These are phyloP conservation scores for Abramis brama DNA, from an alignment of 2,113 vertebrate species.

Conservation along the genomic window DNA sequence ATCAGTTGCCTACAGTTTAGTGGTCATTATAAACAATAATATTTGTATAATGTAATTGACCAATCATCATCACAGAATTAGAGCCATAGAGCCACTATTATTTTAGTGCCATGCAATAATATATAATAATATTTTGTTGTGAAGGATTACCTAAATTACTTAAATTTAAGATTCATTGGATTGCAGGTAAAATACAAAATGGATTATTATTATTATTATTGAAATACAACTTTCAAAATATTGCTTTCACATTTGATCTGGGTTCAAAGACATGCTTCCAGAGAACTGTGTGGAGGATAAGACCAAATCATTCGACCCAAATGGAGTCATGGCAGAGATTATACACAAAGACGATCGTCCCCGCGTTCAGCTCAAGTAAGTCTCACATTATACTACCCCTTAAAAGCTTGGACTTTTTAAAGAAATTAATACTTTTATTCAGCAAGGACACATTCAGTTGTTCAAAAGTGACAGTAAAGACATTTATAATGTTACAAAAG, in stretches of 20 bases:
- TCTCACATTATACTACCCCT: background rate
- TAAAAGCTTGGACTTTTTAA: background rate
- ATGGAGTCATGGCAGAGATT: constrained; percentile 90
- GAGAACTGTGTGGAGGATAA: constrained; percentile 94
- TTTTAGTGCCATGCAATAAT: background rate
- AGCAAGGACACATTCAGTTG: background rate
- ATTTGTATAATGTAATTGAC: background rate
- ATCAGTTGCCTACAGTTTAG: background rate
- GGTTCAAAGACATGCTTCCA: constrained; percentile 84
- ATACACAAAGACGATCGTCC: constrained; percentile 76
- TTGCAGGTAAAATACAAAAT: background rate
- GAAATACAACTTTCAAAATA: background rate
- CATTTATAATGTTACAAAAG: background rate
- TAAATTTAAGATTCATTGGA: background rate
- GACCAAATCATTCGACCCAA: constrained; percentile 88
- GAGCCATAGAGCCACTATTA: no score
- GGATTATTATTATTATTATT: background rate
- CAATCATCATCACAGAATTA: background rate
- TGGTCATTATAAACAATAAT: background rate
- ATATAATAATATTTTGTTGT: background rate
- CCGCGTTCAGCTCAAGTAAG: constrained; percentile 88
- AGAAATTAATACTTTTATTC: background rate
- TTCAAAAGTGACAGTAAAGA: background rate
- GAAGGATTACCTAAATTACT: background rate
- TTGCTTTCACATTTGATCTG: background rate